Evolutionary conservation across 35 echinoderm and acorn worm species (phyloP).

Genomic region (Ophioderma brevispina): DNA sequence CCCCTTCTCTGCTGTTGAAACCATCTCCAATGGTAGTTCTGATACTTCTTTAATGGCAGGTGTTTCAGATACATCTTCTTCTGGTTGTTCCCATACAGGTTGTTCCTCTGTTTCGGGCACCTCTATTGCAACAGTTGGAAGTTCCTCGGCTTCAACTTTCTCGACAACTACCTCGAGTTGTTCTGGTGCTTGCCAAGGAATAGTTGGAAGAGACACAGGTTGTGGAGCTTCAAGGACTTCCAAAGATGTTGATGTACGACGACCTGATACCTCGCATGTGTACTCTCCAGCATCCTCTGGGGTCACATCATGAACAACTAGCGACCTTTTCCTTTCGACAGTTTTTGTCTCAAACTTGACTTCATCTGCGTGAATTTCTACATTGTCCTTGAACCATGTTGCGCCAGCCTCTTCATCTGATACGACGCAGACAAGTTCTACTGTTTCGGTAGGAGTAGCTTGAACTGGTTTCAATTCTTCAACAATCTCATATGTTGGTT

Average conservation of each 20-base stretch:
- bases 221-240: neutral
- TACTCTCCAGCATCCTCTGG: constrained; percentile 71
- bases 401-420: constrained; percentile 7
- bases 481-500: constrained; percentile 53
- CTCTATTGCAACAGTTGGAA: neutral
- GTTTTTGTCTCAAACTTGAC: constrained; percentile 37
- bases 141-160: neutral
- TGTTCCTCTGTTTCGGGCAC: neutral
- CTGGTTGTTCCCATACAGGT: neutral
- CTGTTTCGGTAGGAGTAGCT: constrained; percentile 18
- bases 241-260: constrained; percentile 39
- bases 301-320: constrained; percentile 53
- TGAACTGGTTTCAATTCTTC: constrained; percentile 47
- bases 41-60: neutral
- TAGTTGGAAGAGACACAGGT: neutral
- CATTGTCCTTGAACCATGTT: constrained; percentile 69
- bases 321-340: constrained; percentile 24
- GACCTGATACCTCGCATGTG: constrained; percentile 48
- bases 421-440: constrained; percentile 26
- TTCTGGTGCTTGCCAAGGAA: neutral
- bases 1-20: neutral
- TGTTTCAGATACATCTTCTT: neutral
- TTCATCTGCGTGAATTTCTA: constrained; percentile 44
- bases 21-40: neutral
- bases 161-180: neutral